phyloP scores from a whole-genome alignment of 1,140 invertebrate genomes.

The Ptiloglossa arizonensis region DNA sequence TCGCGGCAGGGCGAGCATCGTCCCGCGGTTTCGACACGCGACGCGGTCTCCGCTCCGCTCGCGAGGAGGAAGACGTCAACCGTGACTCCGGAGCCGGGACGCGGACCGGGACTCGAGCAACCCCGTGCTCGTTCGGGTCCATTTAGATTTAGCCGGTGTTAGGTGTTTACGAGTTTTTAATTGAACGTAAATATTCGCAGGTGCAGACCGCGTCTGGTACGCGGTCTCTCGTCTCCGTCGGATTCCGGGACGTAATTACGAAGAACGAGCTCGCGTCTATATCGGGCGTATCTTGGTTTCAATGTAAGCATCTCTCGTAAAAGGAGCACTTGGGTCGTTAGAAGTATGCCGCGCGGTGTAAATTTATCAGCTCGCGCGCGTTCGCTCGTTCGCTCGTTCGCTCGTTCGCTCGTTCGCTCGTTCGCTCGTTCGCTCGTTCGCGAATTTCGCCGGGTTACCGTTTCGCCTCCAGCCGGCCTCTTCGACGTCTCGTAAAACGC shows the following conservation, averaged over 20 bases:
- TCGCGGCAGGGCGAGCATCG: no score
- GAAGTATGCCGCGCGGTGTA: slow-evolving; percentile 55
- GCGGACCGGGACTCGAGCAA: not conserved
- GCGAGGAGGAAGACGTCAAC: not conserved
- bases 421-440: no score
- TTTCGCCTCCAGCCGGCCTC: not conserved
- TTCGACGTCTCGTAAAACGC: slow-evolving; percentile 53
- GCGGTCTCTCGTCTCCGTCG: not conserved
- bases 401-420: no score
- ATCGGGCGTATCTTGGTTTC: slow-evolving; percentile 36
- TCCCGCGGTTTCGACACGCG: not conserved
- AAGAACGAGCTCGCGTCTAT: slow-evolving; percentile 21
- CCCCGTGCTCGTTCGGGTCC: not conserved
- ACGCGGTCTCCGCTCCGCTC: not conserved
- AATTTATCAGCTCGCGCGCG: slow-evolving; percentile 58
- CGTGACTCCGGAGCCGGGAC: not conserved
- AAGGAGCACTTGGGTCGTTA: slow-evolving; percentile 42
- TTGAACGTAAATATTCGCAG: slow-evolving; percentile 66
- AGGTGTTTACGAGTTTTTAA: slow-evolving; percentile 62
- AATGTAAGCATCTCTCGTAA: slow-evolving; percentile 55
- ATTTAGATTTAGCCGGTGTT: slow-evolving; percentile 56
- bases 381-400: slow-evolving; percentile 15
- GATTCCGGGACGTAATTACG: slow-evolving; percentile 47
- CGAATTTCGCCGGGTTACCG: no score
- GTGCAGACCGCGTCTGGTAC: slow-evolving; percentile 28